Evolutionary conservation across 2,888 invertebrate genomes (phyloP).

Genomic region (Galeruca laticollis): DNA sequence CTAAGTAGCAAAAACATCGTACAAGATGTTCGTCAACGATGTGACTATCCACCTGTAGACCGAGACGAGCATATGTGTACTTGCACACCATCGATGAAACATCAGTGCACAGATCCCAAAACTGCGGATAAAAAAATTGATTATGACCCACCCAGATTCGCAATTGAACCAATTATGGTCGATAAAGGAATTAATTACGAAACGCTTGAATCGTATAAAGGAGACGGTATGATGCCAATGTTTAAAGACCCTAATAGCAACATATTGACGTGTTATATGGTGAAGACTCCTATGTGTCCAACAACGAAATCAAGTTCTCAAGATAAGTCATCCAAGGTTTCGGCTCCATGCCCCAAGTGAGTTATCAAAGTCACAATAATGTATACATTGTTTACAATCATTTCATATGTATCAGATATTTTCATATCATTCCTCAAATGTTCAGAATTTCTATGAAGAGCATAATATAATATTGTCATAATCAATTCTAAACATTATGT

Average conservation of each 20-base stretch:
- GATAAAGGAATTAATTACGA: conserved; percentile 14
- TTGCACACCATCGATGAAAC: not conserved
- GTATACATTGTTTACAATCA: no score
- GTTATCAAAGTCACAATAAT: no score
- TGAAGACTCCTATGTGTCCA: conserved; percentile 9
- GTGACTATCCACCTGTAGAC: not conserved
- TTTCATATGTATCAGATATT: no score
- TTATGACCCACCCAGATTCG: not conserved
- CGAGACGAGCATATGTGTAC: not conserved
- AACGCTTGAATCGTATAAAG: not conserved
- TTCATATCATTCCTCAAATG: no score
- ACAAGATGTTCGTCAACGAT: conserved; percentile 25
- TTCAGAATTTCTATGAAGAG: no score
- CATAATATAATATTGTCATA: no score
- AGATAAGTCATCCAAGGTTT: not conserved
- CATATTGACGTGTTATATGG: conserved; percentile 5
- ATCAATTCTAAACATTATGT: no score
- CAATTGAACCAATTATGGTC: not conserved
- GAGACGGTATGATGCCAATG: not conserved
- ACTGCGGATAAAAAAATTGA: conserved; percentile 8
- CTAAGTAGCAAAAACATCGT: conserved; percentile 40
- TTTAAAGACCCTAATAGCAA: not conserved
- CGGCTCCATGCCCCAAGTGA: not conserved
- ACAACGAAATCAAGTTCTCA: not conserved
- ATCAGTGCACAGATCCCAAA: conserved; percentile 9